phyloP scores from a whole-genome alignment of 2,888 invertebrate genomes.

The Diaperis boleti region DNA sequence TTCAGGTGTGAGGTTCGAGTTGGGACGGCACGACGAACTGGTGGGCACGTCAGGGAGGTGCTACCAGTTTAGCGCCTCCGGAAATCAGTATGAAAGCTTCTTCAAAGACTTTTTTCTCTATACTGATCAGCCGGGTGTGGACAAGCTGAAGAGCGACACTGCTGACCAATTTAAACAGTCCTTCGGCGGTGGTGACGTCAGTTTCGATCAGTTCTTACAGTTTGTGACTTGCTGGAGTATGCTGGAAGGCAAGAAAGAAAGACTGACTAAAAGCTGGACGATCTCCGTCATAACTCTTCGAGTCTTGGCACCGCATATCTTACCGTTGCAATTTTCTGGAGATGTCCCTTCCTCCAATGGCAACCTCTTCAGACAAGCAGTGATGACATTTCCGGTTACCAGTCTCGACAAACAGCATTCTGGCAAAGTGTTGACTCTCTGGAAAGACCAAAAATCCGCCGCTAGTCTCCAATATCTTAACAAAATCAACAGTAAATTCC shows the following conservation, averaged over 20 bases:
- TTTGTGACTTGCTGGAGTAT: constrained; percentile 9
- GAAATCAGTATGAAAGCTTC: neutral
- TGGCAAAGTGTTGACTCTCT: neutral
- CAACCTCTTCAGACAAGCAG: neutral
- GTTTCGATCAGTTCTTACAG: neutral
- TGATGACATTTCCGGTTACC: neutral
- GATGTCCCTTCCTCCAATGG: neutral
- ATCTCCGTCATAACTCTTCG: neutral
- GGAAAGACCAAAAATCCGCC: neutral
- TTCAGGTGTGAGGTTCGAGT: no score
- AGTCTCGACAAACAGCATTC: neutral
- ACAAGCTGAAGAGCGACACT: neutral
- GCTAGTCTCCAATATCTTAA: neutral
- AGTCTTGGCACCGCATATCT: neutral
- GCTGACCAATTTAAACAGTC: neutral
- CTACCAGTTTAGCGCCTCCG: constrained; percentile 3
- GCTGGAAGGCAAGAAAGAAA: neutral
- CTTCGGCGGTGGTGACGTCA: neutral
- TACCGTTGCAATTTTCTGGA: neutral
- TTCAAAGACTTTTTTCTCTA: neutral
- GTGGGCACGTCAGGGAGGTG: neutral
- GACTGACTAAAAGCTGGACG: neutral
- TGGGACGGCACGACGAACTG: no score
- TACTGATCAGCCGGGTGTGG: neutral
- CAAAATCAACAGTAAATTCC: neutral